Evolutionary conservation across 30 jellyfish, hydroid and myxozoan genomes (phyloP).

Genomic region (Chrysaora quinquecirrha): DNA sequence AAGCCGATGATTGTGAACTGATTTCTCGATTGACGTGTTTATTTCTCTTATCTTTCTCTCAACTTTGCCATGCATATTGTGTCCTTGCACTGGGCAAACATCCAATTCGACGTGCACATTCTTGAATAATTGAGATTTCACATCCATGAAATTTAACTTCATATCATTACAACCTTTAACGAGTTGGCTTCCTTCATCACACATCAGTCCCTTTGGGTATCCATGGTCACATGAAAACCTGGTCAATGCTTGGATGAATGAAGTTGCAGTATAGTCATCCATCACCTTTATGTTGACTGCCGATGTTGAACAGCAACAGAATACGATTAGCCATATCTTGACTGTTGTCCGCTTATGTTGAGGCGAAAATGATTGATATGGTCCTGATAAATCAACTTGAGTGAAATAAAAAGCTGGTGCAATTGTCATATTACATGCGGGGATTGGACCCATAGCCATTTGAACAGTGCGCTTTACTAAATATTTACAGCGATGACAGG

Average conservation of each 20-base stretch:
- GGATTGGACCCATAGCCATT: constrained; percentile 23
- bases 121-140: neutral
- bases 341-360: constrained; percentile 1
- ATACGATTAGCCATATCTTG: neutral
- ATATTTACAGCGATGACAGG: constrained; percentile 1
- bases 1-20: constrained; percentile 9
- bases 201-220: neutral
- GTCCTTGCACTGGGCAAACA: constrained; percentile 23
- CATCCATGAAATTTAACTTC: neutral
- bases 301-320: neutral
- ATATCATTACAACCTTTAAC: neutral
- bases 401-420: neutral
- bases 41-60: constrained; percentile 19
- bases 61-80: neutral
- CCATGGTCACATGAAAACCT: neutral
- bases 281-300: constrained; percentile 18
- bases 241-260: constrained; percentile 3
- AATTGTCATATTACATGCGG: neutral
- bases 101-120: constrained; percentile 14
- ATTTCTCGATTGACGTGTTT: constrained; percentile 11
- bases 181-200: constrained; percentile 18
- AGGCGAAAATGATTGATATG: constrained; percentile 14
- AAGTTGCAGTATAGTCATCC: constrained; percentile 17
- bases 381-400: constrained; percentile 20
- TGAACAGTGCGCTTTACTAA: neutral